Evolutionary conservation across 2,113 vertebrate species (phyloP).

Genomic region (Xiphias gladius): DNA sequence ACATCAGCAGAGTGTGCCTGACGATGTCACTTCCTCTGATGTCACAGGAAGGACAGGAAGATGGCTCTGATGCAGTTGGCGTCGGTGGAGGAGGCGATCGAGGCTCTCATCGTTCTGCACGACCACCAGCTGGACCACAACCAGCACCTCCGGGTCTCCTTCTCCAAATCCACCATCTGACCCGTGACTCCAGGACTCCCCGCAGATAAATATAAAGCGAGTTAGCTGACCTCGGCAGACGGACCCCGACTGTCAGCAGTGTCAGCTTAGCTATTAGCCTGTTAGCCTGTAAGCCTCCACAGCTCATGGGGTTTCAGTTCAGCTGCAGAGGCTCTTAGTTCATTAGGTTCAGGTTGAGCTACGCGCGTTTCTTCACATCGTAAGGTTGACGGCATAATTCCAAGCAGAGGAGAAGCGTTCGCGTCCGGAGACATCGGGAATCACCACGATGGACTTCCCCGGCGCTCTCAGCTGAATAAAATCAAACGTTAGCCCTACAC

Average conservation of each 20-base stretch:
- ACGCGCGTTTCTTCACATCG: too few species aligned
- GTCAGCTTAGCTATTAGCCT: not conserved
- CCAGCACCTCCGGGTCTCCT: conserved; percentile 74
- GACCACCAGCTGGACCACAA: conserved; percentile 74
- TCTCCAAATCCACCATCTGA: conserved; percentile 72
- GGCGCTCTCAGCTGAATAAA: too few species aligned
- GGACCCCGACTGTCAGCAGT: not conserved
- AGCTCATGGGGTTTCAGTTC: not conserved
- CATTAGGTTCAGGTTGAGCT: not conserved
- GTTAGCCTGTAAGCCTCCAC: too few species aligned
- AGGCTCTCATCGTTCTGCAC: conserved; percentile 65
- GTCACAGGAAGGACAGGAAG: conserved; percentile 72
- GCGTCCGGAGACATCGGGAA: too few species aligned
- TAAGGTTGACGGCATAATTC: too few species aligned
- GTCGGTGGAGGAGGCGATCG: conserved; percentile 73
- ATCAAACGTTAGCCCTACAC: too few species aligned
- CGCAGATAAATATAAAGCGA: not conserved
- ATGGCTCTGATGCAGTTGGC: conserved; percentile 75
- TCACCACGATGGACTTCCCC: too few species aligned
- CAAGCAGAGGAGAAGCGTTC: too few species aligned
- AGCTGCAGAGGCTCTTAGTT: not conserved
- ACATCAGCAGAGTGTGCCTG: not conserved
- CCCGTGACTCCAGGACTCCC: not conserved
- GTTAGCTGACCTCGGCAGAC: not conserved
- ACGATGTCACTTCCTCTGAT: conserved; percentile 52